Percentiles rank a stretch among this genome's conserved stretches.
These are phyloP conservation scores for Rhinoderma darwinii DNA, from an alignment of 2,113 vertebrate species.

Conservation along the genomic window DNA sequence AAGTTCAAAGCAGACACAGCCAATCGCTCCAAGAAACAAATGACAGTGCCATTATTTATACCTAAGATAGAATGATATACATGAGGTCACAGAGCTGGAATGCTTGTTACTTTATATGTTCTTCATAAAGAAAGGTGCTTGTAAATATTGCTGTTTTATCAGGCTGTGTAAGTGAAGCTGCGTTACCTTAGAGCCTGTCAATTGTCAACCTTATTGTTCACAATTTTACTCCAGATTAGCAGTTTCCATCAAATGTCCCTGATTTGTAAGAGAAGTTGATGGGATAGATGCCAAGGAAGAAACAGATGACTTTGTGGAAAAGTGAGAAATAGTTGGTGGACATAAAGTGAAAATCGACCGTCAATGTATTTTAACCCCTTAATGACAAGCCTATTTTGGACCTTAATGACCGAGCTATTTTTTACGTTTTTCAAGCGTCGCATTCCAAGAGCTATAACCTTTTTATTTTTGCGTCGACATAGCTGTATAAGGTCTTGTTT, in stretches of 20 bases:
- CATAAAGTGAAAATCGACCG: background rate
- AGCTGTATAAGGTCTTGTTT: too few species aligned
- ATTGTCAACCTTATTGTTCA: background rate
- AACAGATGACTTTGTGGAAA: background rate
- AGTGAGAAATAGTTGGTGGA: background rate
- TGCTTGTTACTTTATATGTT: background rate
- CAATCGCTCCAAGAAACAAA: slow-evolving; percentile 28
- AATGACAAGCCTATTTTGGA: too few species aligned
- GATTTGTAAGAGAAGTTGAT: background rate
- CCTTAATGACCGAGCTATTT: too few species aligned
- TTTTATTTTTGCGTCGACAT: too few species aligned
- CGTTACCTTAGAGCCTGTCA: background rate
- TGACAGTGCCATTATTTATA: slow-evolving; percentile 27
- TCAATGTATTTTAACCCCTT: background rate
- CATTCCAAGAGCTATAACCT: too few species aligned
- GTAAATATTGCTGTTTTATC: background rate
- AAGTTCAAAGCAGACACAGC: slow-evolving; percentile 17
- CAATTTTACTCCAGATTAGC: background rate
- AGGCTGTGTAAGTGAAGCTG: background rate
- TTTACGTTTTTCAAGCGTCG: too few species aligned
- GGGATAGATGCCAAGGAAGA: background rate
- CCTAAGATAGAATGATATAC: slow-evolving; percentile 25
- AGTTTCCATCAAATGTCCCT: background rate
- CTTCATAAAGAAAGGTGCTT: background rate
- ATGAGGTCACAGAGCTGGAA: slow-evolving; percentile 4